Evolutionary conservation across 2,797 vertebrate genomes (phyloP).

Genomic region (Strix occidentalis): DNA sequence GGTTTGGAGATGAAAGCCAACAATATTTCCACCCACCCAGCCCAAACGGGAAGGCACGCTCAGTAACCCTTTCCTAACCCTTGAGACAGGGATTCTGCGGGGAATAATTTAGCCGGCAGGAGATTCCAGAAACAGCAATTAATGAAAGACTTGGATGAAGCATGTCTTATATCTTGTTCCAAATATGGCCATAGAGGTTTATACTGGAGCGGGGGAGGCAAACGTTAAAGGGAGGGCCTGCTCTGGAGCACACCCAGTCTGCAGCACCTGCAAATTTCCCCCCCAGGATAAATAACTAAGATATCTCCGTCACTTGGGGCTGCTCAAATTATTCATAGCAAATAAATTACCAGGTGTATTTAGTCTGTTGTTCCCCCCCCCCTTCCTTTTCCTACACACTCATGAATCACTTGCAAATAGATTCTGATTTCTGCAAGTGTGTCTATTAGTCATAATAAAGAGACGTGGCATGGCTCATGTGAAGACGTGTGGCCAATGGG

Average conservation of each 20-base stretch:
- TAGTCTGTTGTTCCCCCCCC: background rate
- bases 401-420: constrained; percentile 50
- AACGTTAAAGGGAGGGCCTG: background rate
- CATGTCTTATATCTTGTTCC: constrained; percentile 44
- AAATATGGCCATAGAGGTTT: background rate
- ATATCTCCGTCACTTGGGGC: constrained; percentile 30
- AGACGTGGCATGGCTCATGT: background rate
- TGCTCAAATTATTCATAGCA: constrained; percentile 56
- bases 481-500: background rate
- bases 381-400: background rate
- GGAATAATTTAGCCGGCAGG: constrained; percentile 22
- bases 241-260: constrained; percentile 19
- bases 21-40: background rate
- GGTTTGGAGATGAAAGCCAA: constrained; percentile 47
- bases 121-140: constrained; percentile 45
- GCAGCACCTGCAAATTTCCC: constrained; percentile 58
- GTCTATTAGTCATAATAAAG: constrained; percentile 47
- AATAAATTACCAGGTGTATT: constrained; percentile 61
- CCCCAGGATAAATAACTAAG: constrained; percentile 58
- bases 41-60: background rate
- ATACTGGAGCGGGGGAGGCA: background rate
- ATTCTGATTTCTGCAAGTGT: constrained; percentile 45
- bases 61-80: constrained; percentile 59
- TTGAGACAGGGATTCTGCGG: background rate
- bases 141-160: background rate